Evolutionary conservation across 2,888 invertebrate species (phyloP).

Genomic region (Notodonta ziczac): DNA sequence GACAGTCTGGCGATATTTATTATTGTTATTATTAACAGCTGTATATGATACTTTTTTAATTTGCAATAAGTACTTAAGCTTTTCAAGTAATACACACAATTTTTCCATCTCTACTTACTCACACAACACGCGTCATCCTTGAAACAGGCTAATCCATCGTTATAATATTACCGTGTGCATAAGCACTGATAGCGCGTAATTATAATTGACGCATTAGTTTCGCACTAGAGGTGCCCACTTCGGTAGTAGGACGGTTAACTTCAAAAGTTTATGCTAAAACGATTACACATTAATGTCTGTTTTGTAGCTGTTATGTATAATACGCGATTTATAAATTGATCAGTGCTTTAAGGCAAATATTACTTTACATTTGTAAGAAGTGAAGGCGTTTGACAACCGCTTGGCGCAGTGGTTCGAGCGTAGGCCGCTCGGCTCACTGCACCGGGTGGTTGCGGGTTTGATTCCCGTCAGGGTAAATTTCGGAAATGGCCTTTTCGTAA

Average conservation of each 20-base stretch:
- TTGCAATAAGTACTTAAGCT: neutral
- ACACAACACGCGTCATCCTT: conserved; percentile 32
- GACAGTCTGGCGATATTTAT: no score
- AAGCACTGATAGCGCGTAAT: conserved; percentile 43
- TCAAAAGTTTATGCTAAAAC: conserved; percentile 45
- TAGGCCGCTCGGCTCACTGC: no score
- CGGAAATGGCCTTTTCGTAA: no score
- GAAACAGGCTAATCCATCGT: conserved; percentile 39
- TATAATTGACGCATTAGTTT: conserved; percentile 54
- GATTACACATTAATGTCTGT: conserved; percentile 23
- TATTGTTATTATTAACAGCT: no score
- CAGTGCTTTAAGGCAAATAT: no score
- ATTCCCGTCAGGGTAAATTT: no score
- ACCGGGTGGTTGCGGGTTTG: no score
- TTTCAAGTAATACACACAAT: neutral
- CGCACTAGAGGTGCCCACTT: conserved; percentile 47
- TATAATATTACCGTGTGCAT: conserved; percentile 45
- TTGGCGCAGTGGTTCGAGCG: no score
- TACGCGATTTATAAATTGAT: no score
- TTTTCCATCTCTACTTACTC: neutral
- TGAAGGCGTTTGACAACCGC: no score
- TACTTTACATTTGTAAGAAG: no score
- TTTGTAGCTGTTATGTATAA: no score
- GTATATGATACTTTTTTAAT: neutral
- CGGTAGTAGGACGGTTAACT: conserved; percentile 53